Base-by-base conservation (phyloP, 30 jellyfish, hydroid and myxozoan species). In the Turritopsis rubra region DNA sequence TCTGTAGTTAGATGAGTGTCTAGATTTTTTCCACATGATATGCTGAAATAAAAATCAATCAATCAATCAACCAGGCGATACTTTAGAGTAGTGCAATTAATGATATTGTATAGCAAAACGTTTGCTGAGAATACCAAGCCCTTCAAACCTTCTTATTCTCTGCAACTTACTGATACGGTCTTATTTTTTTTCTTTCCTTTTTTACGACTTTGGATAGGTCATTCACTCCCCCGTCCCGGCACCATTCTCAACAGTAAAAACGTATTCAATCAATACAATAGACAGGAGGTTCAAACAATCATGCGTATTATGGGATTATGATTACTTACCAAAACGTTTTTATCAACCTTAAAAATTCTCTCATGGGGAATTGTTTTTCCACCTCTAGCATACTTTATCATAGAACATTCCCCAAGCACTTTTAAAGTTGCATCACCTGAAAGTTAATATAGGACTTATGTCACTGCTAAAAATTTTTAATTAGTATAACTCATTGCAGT, bases 311-410 rank as follows among this genome's bases (percentile, higher is more conserved):
- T 16, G n/a, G 18, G 19, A 26, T 74, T 1, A 74, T 8, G 9
- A 74, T 29, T 22, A 30, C 91, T 52, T 80, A 91, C 97, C 84
- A 82, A 82, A 68, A 82, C 78, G 77, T 87, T 86, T 16, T 80
- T 79, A 53, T 91, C 97, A 24, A 91, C 85, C 25, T 74, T 73
- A 85, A 91, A 91, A 20, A 91, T 94, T 75, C 95, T 73, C 81
- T 91, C 97, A 28, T 86, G 95, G 9, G 97, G 97, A 18, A 91
- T 91, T 13, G 96, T 52, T 24, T 85, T 87, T 22, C 97, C 97
- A 22, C 88, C 91, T 19, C 97, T 78, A 23, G 97, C 86, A 84
- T 91, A 91, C 70, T 91, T 91, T 52, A 91, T 91, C 97, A 91
- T 91, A 5, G 96, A 88, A 66, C 83, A 87, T 76, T 91, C 97